These are phyloP conservation scores for Lepeophtheirus nordmannii DNA, from an alignment of 2,888 invertebrate genomes.

Conservation along the genomic window DNA sequence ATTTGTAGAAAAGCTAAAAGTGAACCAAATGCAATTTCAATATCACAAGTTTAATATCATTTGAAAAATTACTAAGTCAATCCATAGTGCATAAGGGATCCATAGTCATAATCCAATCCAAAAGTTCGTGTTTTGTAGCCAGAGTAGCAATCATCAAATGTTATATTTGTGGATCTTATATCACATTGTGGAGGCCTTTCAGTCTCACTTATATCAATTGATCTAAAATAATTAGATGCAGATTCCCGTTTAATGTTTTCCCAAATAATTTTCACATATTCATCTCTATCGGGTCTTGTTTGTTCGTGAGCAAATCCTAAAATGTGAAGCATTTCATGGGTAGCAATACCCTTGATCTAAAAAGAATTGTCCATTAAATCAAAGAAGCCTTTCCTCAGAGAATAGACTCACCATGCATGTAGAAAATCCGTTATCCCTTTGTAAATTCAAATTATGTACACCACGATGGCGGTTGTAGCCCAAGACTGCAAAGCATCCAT, in stretches of 20 bases:
- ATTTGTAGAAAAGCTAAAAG: not conserved
- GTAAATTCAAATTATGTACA: not conserved
- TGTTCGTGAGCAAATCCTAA: not conserved
- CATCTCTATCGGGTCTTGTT: not conserved
- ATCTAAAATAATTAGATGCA: not conserved
- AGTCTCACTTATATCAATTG: not conserved
- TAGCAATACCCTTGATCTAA: not conserved
- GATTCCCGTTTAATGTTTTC: not conserved
- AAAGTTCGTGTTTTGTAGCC: not conserved
- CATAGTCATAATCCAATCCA: not conserved
- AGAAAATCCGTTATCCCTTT: not conserved
- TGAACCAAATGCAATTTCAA: not conserved
- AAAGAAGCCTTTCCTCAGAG: too few relatives aligned
- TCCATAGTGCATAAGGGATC: not conserved
- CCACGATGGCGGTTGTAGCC: not conserved
- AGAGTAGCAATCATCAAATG: not conserved
- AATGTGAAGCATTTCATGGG: not conserved
- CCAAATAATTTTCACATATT: not conserved
- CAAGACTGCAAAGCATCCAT: not conserved
- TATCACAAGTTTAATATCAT: too few relatives aligned
- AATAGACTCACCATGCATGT: constrained; percentile 2
- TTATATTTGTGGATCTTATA: not conserved
- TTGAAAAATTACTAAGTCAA: not conserved
- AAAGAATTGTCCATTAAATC: too few relatives aligned
- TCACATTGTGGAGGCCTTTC: not conserved